A percentile compares a stretch with the other conserved stretches of the same genome.
These are phyloP conservation scores for Craterocephalus amniculus DNA, from an alignment of 2,797 vertebrate species.

Conservation along the genomic window DNA sequence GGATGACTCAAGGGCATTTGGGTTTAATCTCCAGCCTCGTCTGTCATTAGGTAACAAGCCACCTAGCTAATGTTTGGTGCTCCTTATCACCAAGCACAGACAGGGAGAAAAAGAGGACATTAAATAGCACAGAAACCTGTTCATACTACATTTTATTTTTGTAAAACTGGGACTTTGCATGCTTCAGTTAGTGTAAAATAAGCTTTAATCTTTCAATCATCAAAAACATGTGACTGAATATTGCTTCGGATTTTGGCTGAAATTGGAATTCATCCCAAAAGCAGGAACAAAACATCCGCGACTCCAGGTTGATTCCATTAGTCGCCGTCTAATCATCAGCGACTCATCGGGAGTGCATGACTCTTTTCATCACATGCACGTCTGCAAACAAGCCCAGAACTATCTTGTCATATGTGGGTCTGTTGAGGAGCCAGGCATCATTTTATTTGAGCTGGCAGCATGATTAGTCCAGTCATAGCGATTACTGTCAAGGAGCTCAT, in stretches of 20 bases:
- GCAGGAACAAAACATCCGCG: too few species aligned
- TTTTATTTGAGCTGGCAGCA: constrained; percentile 58
- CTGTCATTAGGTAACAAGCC: not conserved
- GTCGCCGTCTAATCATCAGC: too few species aligned
- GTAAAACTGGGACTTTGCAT: not conserved
- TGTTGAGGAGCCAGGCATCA: constrained; percentile 1
- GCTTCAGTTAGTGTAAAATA: not conserved
- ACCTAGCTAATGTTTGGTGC: not conserved
- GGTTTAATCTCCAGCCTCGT: not conserved
- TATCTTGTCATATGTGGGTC: constrained; percentile 10
- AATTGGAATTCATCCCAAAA: too few species aligned
- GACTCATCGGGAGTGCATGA: not conserved
- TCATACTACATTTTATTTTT: not conserved
- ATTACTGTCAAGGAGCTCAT: constrained; percentile 37
- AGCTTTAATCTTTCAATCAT: not conserved
- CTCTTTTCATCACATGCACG: not conserved
- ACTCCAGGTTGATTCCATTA: too few species aligned
- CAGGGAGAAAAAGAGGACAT: not conserved
- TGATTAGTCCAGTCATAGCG: constrained; percentile 52
- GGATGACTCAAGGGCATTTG: not conserved
- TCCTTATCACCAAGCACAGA: not conserved
- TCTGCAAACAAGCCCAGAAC: not conserved
- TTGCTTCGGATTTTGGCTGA: not conserved
- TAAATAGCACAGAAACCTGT: not conserved
- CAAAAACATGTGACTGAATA: not conserved